A percentile compares a stretch with the other conserved stretches of the same genome.
These are phyloP conservation scores for Struthidea cinerea DNA, from an alignment of 2,113 vertebrate genomes.

Conservation along the genomic window DNA sequence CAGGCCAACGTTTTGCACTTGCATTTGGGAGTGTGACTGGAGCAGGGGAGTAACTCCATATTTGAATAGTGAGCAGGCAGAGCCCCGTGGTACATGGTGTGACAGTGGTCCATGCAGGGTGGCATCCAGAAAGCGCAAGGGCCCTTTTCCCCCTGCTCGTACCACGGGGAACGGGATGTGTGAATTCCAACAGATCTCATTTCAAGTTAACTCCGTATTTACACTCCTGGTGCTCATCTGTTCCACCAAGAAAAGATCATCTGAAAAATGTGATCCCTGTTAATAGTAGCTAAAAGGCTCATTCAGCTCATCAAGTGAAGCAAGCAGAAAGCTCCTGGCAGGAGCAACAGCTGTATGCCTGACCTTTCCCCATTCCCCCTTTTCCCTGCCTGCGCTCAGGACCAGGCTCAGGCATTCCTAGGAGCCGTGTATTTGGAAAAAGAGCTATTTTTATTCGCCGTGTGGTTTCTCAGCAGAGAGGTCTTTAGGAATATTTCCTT, in stretches of 20 bases:
- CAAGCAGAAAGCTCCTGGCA: neutral
- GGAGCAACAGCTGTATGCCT: neutral
- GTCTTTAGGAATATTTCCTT: conserved; percentile 35
- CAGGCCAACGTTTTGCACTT: neutral
- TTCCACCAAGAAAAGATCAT: neutral
- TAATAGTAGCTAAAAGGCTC: neutral
- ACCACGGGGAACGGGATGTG: neutral
- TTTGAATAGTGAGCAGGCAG: neutral
- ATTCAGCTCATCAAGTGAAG: neutral
- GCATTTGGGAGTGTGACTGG: neutral
- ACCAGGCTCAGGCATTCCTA: neutral
- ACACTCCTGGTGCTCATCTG: conserved; percentile 32
- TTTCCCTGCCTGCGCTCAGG: neutral
- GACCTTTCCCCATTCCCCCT: conserved; percentile 24
- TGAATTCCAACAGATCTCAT: conserved; percentile 57
- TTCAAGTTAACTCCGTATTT: conserved; percentile 28
- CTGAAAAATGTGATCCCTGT: conserved; percentile 6
- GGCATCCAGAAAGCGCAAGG: neutral
- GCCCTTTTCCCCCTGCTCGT: neutral
- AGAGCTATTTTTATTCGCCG: conserved; percentile 8
- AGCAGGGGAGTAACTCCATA: neutral
- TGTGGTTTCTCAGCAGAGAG: conserved; percentile 27
- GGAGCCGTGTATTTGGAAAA: neutral
- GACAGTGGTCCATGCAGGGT: neutral
- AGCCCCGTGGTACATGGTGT: neutral